These are phyloP conservation scores for Troglohyphantes excavatus DNA, from an alignment of 2,888 invertebrate genomes.

Conservation along the genomic window DNA sequence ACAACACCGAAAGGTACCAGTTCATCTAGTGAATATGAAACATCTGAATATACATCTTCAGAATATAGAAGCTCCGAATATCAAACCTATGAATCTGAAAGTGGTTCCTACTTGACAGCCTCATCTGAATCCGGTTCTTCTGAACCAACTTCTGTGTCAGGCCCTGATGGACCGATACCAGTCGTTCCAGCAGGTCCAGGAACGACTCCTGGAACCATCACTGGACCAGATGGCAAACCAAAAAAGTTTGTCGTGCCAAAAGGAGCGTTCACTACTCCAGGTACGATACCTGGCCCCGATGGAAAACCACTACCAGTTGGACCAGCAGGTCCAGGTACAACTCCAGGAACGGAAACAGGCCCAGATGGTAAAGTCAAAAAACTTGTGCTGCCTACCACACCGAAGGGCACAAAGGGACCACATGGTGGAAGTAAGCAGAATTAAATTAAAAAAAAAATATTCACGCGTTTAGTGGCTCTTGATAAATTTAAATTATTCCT, in stretches of 20 bases:
- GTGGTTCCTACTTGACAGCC: neutral
- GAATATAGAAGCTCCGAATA: conserved; percentile 7
- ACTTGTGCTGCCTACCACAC: conserved; percentile 14
- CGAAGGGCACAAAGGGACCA: neutral
- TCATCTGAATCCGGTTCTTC: neutral
- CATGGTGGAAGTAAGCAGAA: too few species aligned
- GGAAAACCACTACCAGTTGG: conserved; percentile 18
- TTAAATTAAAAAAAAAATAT: too few species aligned
- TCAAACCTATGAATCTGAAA: neutral
- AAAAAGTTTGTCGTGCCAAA: neutral
- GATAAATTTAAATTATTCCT: too few species aligned
- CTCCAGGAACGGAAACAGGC: conserved; percentile 21
- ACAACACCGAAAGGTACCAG: neutral
- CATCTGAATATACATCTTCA: neutral
- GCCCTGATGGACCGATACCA: neutral
- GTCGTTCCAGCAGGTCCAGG: neutral
- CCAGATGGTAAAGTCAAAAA: conserved; percentile 11
- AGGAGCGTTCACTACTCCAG: conserved; percentile 25
- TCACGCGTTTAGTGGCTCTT: too few species aligned
- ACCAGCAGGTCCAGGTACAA: conserved; percentile 34
- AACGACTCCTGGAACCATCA: conserved; percentile 6
- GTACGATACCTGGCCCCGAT: conserved; percentile 13
- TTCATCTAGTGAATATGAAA: neutral
- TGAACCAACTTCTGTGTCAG: neutral
- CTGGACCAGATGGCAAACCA: neutral